Percentiles rank a stretch among this genome's conserved stretches.
These are phyloP conservation scores for Romanogobio albipinnatus DNA, from an alignment of 2,113 vertebrate species.

Conservation along the genomic window DNA sequence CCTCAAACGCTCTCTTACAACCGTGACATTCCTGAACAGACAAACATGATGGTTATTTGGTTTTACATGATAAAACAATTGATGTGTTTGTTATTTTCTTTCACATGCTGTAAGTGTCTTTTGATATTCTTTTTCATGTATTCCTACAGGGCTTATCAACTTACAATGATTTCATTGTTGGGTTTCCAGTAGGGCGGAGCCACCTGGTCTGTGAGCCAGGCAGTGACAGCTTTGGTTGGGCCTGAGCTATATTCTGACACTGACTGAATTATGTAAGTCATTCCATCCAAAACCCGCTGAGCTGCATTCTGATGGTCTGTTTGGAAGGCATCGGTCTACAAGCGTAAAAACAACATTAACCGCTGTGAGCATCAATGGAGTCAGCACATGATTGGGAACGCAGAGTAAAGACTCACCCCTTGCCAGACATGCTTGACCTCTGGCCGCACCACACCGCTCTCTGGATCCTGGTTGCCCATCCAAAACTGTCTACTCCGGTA, in stretches of 20 bases:
- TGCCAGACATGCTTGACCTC: conserved; percentile 84
- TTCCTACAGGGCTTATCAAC: conserved; percentile 38
- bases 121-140: background rate
- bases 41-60: background rate
- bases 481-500: conserved; percentile 85
- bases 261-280: conserved; percentile 79
- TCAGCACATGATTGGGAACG: background rate
- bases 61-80: background rate
- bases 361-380: background rate
- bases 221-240: conserved; percentile 77
- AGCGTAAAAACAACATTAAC: background rate
- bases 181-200: conserved; percentile 83
- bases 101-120: background rate
- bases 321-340: conserved; percentile 75
- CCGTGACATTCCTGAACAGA: conserved; percentile 72
- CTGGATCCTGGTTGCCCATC: conserved; percentile 83
- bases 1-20: conserved; percentile 74
- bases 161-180: conserved; percentile 78
- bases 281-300: conserved; percentile 80
- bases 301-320: conserved; percentile 80
- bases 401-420: conserved; percentile 68
- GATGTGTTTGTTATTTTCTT: too few species aligned
- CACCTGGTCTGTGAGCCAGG: conserved; percentile 83
- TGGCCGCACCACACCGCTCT: conserved; percentile 77
- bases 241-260: conserved; percentile 80